phyloP scores from a whole-genome alignment of 1,140 invertebrate genomes.

The Hycleus phaleratus region DNA sequence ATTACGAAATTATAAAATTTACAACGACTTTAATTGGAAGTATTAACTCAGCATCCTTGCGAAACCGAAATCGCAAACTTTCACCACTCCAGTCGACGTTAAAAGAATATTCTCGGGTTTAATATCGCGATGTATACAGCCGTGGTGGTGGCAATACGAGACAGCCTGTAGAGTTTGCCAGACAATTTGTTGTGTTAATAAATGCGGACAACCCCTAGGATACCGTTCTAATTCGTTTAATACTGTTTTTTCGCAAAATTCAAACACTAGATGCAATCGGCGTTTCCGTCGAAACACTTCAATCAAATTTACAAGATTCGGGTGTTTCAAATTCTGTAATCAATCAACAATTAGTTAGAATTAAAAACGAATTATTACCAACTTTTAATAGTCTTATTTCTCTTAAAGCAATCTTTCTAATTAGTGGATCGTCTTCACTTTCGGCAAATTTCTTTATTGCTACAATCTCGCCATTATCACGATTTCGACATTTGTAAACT shows the following conservation, averaged over 20 bases:
- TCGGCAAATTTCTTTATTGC: constrained; percentile 99
- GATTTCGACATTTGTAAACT: constrained; percentile 96
- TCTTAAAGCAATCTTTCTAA: constrained; percentile 94
- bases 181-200: constrained; percentile 82
- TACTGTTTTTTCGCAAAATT: constrained; percentile 96
- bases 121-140: constrained; percentile 94
- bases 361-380: constrained; percentile 18
- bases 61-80: constrained; percentile 98
- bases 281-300: constrained; percentile 97
- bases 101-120: constrained; percentile 99
- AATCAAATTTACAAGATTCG: constrained; percentile 93
- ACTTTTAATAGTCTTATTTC: constrained; percentile 98
- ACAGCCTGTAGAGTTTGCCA: constrained; percentile 94
- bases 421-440: constrained; percentile 96
- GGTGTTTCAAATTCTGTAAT: constrained; percentile 93
- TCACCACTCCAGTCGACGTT: constrained; percentile 89
- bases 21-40: neutral
- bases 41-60: constrained; percentile 89
- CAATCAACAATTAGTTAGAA: constrained; percentile 10
- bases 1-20: neutral
- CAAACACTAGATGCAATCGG: constrained; percentile 95
- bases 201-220: constrained; percentile 71
- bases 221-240: constrained; percentile 89
- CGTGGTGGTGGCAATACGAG: constrained; percentile 92
- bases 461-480: constrained; percentile 91